Conservation (phyloP, 2,113 vertebrate species). For the Suricata suricatta region DNA sequence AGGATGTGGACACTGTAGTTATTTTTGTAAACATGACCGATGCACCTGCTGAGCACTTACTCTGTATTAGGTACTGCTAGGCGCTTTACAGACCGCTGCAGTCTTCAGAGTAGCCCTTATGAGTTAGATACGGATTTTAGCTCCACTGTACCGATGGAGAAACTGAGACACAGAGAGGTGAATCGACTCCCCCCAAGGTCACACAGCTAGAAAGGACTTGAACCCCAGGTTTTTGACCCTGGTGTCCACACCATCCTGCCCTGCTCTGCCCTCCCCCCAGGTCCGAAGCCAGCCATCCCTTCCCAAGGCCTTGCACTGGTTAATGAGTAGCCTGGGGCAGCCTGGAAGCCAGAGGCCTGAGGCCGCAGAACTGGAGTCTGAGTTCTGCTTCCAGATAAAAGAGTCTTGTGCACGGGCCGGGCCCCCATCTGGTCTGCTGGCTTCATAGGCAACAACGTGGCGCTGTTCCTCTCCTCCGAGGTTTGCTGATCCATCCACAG, state of each 20-base stretch:
- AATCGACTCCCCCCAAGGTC: background rate
- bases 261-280: background rate
- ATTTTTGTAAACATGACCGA: background rate
- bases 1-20: background rate
- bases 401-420: constrained; percentile 68
- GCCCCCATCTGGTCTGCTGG: constrained; percentile 51
- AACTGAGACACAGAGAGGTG: background rate
- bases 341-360: constrained; percentile 72
- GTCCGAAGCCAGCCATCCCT: background rate
- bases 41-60: background rate
- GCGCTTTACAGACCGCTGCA: background rate
- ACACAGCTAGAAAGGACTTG: background rate
- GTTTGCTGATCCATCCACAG: background rate
- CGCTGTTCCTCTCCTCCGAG: constrained; percentile 53
- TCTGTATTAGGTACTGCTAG: background rate
- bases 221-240: background rate
- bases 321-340: constrained; percentile 80
- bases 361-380: constrained; percentile 80
- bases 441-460: constrained; percentile 56
- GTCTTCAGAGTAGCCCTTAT: background rate
- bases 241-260: background rate
- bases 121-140: fast-evolving
- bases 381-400: constrained; percentile 83
- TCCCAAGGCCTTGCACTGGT: constrained; percentile 64
- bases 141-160: background rate